Conservation (phyloP, 2,888 invertebrate species). For the Orchesellides sinensis region DNA sequence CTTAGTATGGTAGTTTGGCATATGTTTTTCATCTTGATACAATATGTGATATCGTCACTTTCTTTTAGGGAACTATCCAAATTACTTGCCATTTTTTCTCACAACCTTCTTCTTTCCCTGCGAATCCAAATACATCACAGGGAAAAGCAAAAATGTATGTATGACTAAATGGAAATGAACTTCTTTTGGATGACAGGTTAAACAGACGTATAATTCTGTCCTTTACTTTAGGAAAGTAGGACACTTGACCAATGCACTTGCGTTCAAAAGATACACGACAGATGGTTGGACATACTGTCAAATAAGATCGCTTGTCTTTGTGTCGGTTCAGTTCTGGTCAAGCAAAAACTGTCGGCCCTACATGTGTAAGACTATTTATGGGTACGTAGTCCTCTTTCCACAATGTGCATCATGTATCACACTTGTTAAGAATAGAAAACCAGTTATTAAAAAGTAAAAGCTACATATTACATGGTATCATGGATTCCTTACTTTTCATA, state of each 20-base stretch:
- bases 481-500: slow-evolving; percentile 4
- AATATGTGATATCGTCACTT: too few species aligned
- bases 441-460: not conserved
- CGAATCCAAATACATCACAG: slow-evolving; percentile 9
- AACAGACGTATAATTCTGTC: slow-evolving; percentile 19
- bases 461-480: not conserved
- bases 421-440: too few species aligned
- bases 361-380: too few species aligned
- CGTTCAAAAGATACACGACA: slow-evolving; percentile 25
- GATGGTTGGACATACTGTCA: slow-evolving; percentile 31
- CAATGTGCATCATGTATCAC: too few species aligned
- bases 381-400: too few species aligned
- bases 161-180: slow-evolving; percentile 33
- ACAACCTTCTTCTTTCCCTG: slow-evolving; percentile 4
- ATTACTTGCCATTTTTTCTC: slow-evolving; percentile 53
- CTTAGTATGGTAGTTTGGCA: too few species aligned
- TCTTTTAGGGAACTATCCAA: slow-evolving; percentile 29
- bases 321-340: slow-evolving; percentile 31
- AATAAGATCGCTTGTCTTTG: slow-evolving; percentile 3
- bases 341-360: too few species aligned
- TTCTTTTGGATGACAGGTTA: slow-evolving; percentile 40
- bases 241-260: slow-evolving; percentile 59
- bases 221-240: slow-evolving; percentile 39
- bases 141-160: slow-evolving; percentile 12
- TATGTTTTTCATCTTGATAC: too few species aligned